Conservation (phyloP, 1,140 invertebrate species). For the Heliconius congener region DNA sequence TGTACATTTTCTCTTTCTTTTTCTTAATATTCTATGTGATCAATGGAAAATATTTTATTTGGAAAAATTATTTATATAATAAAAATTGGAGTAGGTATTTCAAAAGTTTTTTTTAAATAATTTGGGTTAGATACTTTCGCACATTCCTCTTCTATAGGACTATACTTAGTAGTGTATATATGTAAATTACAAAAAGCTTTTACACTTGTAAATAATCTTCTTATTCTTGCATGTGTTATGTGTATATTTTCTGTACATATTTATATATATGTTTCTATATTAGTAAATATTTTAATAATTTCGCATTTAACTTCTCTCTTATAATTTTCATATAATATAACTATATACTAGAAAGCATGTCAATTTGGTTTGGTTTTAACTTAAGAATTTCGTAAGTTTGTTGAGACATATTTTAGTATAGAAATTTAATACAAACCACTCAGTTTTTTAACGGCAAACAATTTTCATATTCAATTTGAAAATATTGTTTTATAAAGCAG, state of each 20-base stretch:
- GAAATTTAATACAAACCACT: no score
- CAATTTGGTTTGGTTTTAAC: no score
- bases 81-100: neutral
- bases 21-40: neutral
- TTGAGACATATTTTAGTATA: no score
- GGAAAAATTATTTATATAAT: no score
- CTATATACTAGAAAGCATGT: no score
- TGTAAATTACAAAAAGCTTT: constrained; percentile 1
- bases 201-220: constrained; percentile 9
- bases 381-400: no score
- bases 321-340: neutral
- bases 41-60: neutral
- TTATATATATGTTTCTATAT: neutral
- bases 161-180: neutral
- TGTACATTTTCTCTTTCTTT: neutral
- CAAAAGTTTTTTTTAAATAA: neutral
- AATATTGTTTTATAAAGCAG: no score
- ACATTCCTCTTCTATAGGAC: constrained; percentile 63
- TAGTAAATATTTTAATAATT: neutral
- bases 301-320: neutral
- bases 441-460: no score
- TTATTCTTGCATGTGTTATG: neutral
- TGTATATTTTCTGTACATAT: neutral
- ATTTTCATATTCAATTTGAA: no score
- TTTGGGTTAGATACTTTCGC: constrained; percentile 58